Conservation (phyloP, 1,140 invertebrate genomes). For the Scylla paramamosain region DNA sequence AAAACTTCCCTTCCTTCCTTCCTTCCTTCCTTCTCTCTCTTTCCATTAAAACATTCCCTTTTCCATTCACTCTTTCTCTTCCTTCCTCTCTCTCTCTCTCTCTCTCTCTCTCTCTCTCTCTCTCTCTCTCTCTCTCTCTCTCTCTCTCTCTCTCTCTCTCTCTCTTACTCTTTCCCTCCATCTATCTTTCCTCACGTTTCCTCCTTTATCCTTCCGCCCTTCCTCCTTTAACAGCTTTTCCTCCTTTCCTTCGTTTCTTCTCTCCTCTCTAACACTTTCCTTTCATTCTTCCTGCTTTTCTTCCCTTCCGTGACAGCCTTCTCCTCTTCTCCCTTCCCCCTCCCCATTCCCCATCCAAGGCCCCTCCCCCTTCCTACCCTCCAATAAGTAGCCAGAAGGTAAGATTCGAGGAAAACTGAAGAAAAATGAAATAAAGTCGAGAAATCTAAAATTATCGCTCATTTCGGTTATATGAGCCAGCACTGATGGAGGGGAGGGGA, state of each 20-base stretch:
- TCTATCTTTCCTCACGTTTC: background rate
- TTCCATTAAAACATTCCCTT: too few relatives aligned
- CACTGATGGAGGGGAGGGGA: background rate
- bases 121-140: constrained; percentile 3
- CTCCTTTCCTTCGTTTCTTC: background rate
- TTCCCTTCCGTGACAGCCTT: background rate
- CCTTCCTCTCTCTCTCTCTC: too few relatives aligned
- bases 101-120: background rate
- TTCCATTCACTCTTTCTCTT: too few relatives aligned
- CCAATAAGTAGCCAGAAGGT: too few relatives aligned
- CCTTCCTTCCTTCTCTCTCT: too few relatives aligned
- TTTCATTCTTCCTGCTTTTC: background rate
- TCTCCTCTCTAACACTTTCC: background rate
- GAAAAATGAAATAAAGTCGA: background rate
- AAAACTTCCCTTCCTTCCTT: too few relatives aligned
- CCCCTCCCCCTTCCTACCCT: background rate
- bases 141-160: constrained; percentile 3
- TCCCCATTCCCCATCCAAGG: background rate
- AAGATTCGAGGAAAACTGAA: background rate
- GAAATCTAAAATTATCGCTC: background rate
- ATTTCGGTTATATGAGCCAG: background rate
- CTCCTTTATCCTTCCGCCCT: background rate
- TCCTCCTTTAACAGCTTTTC: background rate
- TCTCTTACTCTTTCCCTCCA: background rate
- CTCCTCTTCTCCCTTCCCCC: background rate